Evolutionary conservation across 2,888 invertebrate genomes (phyloP), one percentile per base, ranked within the genome.

Genomic region (Dioctria rufipes): DNA sequence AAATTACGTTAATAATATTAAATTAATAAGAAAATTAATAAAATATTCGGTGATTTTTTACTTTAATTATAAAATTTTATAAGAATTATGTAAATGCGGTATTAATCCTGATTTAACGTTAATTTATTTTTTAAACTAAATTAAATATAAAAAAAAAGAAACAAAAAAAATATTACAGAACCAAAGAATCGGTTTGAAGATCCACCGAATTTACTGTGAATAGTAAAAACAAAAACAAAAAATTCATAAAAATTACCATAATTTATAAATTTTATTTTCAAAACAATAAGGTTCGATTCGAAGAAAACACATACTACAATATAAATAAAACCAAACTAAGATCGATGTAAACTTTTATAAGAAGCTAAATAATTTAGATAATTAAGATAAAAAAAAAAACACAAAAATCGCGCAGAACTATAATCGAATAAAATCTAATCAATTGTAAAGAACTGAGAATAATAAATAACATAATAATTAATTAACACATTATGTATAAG

Each of bases 161-260:
- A 63, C 5, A 37, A 65, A 42, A 65, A 65, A 65, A 25, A 1
- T 25, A 25, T 1, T 25, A 54, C 8, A 54, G 67, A 69, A 69
- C 69, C 69, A 69, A 65, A 5, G 46, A 39, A 69, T 69, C 69
- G 69, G 69, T 69, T 69, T 69, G 11, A 51, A 69, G 51, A 69
- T 69, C 69, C 69, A 69, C 69, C 69, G 69, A 69, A 69, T 69
- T 69, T 69, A 69, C 25, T 69, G 25, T 49, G n/a, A 39, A 49
- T 51, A 25, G 54, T 69, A 25, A 25, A 25, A 25, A 25, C 25
- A 25, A 25, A 25, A 25, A 25, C 25, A 0, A 25, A 25, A 25
- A 25, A 25, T 25, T 51, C 3, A 43, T 67, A 67, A 67, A 46
- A 67, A 9, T 69, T 69, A 51, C 40, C 5, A 69, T 69, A 25